Evolutionary conservation across 2,888 invertebrate species (phyloP), one percentile per base, ranked within the genome.

Genomic region (Lapara coniferarum): DNA sequence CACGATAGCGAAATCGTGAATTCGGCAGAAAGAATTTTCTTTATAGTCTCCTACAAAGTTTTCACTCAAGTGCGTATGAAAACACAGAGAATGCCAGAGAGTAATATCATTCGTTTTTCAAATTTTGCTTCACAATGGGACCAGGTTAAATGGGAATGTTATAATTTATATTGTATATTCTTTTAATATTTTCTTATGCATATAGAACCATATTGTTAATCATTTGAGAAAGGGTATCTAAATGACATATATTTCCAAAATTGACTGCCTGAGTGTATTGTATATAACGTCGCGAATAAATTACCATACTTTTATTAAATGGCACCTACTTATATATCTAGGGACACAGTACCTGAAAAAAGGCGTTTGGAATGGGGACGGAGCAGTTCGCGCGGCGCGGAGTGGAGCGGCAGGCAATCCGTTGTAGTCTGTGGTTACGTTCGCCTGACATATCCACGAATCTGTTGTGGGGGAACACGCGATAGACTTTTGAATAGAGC

Each of bases 1-100:
- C 86, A 84, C 90, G 89, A 91, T 90, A 91, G 89, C 86, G 86
- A 90, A 90, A 90, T 91, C 91, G 88, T 90, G 90, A 91, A 91
- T 91, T 89, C 85, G 83, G 85, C 80, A 83, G 78, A 87, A 88
- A 85, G 88, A 90, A 88, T 88, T 90, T 90, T 89, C 89, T 91
- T 90, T 89, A 89, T 89, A 86, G 87, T 87, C 87, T 83, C 85
- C 85, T 86, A 85, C 89, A 89, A 89, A 89, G 85, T 89, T 89
- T 87, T 78, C 82, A 84, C 84, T 86, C 86, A 87, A 85, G 86
- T 86, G 88, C 88, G 87, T 88, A 83, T 81, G 82, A 84, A 82
- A 85, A 86, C 84, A 84, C 84, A 84, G 82, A 82, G 85, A 82
- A 88, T 85, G 84, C 84, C 83, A 82, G 88, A 89, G 86, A 85